Evolutionary conservation across 2,888 invertebrate species (phyloP), one percentile per base, ranked within the genome.

Genomic region (Lottia scabra): DNA sequence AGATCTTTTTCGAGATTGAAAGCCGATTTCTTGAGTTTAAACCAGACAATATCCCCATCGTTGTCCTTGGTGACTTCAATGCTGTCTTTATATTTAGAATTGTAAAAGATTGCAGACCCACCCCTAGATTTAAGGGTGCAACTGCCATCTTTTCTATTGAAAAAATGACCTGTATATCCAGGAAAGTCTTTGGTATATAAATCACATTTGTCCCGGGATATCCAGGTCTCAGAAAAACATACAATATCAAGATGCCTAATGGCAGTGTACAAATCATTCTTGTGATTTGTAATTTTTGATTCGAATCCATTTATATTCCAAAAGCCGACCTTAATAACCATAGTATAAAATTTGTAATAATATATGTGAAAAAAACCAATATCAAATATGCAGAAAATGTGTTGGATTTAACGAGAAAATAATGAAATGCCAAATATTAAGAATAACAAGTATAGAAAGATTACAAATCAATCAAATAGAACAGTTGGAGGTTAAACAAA

Each of bases 1-100:
- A 73, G n/a, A 16, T 73, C 73, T 45, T 63, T 38, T 66, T 45
- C 19, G n/a, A 73, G 27, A 46, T 62, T 15, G 38, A 73, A 70
- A 63, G 65, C 65, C 2, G 30, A n/a, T 62, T 72, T 72, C 15
- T 72, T 68, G 23, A 69, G 27, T 44, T 68, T 56, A 6, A 72
- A 16, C 72, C 69, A 72, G 16, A 48, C 48, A 16, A 48, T 19
- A 13, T 48, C 48, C 16, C 48, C 48, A 19, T 48, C n/a, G 6
- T 48, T 48, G 16, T 16, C 16, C 19, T 48, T 19, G 19, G 19
- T 48, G 16, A 48, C 16, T n/a, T 19, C 19, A 48, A 48, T 16
- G 19, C 48, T 16, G 19, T 48, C 6, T 48, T 48, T 48, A 10
- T n/a, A 19, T 48, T 48, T 19, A 48, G 16, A n/a, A 15, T 19